Conservation (phyloP, 2,888 invertebrate genomes). For the Parnassius mnemosyne region DNA sequence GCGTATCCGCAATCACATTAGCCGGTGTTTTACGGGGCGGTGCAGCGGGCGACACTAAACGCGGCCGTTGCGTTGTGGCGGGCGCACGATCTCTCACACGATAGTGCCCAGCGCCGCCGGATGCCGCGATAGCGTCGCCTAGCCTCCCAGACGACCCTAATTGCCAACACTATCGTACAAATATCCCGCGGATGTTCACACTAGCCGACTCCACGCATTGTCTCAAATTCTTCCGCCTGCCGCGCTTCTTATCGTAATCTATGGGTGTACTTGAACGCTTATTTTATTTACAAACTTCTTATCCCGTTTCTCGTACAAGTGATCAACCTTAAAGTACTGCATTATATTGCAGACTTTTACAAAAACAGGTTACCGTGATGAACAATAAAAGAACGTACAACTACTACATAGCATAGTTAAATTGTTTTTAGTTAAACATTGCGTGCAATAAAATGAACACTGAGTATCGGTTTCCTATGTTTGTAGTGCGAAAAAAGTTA, state of each 20-base stretch:
- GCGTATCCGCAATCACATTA: slow-evolving; percentile 18
- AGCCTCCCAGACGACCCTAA: slow-evolving; percentile 55
- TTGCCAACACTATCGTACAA: slow-evolving; percentile 63
- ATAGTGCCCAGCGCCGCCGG: slow-evolving; percentile 58
- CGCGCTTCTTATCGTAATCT: slow-evolving; percentile 51
- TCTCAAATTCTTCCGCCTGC: slow-evolving; percentile 60
- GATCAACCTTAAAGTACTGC: too few species aligned
- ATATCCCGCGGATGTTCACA: slow-evolving; percentile 54
- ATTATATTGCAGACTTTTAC: too few species aligned
- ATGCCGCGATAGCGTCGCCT: slow-evolving; percentile 60
- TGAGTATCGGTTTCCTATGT: slow-evolving; percentile 14
- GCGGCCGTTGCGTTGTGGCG: slow-evolving; percentile 24
- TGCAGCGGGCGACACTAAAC: slow-evolving; percentile 20
- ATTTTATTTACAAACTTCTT: slow-evolving; percentile 5
- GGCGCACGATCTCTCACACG: slow-evolving; percentile 67
- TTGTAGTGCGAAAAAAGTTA: slow-evolving; percentile 5
- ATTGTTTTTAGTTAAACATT: background rate
- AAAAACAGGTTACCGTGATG: too few species aligned
- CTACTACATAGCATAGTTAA: too few species aligned
- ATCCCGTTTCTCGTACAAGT: too few species aligned
- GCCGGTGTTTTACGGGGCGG: background rate
- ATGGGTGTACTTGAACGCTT: slow-evolving; percentile 31
- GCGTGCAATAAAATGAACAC: slow-evolving; percentile 2
- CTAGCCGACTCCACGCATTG: slow-evolving; percentile 51
- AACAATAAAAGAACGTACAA: too few species aligned